These are phyloP conservation scores for Ptychobarbus kaznakovi DNA, from an alignment of 2,797 vertebrate genomes.

Conservation along the genomic window DNA sequence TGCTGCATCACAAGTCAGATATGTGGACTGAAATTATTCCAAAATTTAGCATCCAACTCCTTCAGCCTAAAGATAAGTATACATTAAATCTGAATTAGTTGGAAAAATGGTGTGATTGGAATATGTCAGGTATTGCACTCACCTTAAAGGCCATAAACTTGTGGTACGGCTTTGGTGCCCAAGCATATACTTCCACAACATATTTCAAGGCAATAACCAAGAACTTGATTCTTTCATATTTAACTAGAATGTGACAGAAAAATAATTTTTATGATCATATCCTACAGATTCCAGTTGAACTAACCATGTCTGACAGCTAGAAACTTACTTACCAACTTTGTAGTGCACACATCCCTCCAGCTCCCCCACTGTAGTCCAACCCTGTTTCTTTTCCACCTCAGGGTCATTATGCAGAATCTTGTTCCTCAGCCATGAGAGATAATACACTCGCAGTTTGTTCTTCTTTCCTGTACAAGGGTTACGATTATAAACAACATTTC, in stretches of 20 bases:
- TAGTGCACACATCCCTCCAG: constrained; percentile 12
- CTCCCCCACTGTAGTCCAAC: constrained; percentile 9
- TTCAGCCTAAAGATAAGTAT: background rate
- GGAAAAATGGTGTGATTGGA: background rate
- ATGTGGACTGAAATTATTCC: background rate
- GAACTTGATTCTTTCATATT: constrained; percentile 15
- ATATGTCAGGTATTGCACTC: background rate
- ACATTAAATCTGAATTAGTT: background rate
- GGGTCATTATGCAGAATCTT: constrained; percentile 1
- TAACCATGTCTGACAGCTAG: background rate
- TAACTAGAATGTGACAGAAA: background rate
- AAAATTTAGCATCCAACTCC: background rate
- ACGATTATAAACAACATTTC: background rate
- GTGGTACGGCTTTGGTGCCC: background rate
- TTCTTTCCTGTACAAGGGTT: background rate
- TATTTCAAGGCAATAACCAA: constrained; percentile 7
- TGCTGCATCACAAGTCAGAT: background rate
- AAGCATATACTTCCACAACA: background rate
- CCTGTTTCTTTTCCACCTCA: constrained; percentile 12
- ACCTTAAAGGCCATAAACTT: constrained; percentile 19
- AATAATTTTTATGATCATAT: background rate
- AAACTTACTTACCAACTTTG: background rate
- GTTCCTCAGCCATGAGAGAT: constrained; percentile 9
- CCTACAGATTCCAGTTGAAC: background rate
- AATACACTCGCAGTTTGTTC: constrained; percentile 10